Base-by-base conservation (phyloP, 2,797 vertebrate genomes). In the Diplodus sargus region DNA sequence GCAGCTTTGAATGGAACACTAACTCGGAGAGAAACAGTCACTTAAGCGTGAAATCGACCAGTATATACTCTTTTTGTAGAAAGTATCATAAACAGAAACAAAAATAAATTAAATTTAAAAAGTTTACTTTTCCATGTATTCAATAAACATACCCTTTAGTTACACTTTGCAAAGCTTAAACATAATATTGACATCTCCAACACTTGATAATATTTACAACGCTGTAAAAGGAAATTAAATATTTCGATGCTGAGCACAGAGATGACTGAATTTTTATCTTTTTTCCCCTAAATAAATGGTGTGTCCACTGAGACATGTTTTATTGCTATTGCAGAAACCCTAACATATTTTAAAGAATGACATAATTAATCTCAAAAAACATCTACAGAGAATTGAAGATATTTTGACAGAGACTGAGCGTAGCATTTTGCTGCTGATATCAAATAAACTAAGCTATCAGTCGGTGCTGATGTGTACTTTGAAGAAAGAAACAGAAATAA, bases 291-390 rank as follows among this genome's bases (percentile, higher is more conserved):
- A 94, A 93, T 91, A 90, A 94, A 95, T 74, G 84, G 84, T 90
- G 85, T 87, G 89, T 94, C 90, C 92, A 93, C 93, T 93, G 93
- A 95, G 95, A 95, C 91, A 89, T 94, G 91, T 95, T 95, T 96
- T 96, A 96, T 96, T 96, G 95, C 95, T 96, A 93, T 96, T 95
- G 94, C 95, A 92, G 93, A 95, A 95, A 94, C 86, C 89, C 92
- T 94, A 94, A 91, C 81, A 76, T 85, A 80, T 89, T 89, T 80
- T 88, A 79, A 89, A 92, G 75, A 90, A 93, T 87, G 84, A 91
- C 72, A 74, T 79, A 87, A 85, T 84, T 78, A 82, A 87, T 83
- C 82, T 87, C 75, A 83, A 84, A 86, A 91, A 91, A 89, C 74
- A 84, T 88, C 90, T 88, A 93, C 81, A 86, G 82, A 89, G 76